These are phyloP conservation scores for Cyclargus thomasi DNA, from an alignment of 1,140 invertebrate species.

Conservation along the genomic window DNA sequence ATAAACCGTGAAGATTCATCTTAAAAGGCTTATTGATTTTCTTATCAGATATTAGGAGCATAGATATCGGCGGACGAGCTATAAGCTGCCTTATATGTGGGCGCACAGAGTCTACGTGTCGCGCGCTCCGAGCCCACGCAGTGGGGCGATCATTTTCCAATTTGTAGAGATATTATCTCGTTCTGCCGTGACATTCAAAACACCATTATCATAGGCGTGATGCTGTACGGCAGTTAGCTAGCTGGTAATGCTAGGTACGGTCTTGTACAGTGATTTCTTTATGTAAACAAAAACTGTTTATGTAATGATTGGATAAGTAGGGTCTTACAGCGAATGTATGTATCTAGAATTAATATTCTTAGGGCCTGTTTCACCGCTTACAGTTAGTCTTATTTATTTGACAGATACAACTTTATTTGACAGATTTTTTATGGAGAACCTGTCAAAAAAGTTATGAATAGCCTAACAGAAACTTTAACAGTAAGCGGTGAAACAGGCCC, in stretches of 20 bases:
- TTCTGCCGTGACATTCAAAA: slow-evolving; percentile 1
- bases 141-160: slow-evolving; percentile 10
- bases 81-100: slow-evolving; percentile 25
- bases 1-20: slow-evolving; percentile 51
- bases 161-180: neutral
- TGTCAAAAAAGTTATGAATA: too few relatives aligned
- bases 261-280: too few relatives aligned
- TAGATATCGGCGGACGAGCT: slow-evolving; percentile 26
- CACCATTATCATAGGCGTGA: neutral
- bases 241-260: too few relatives aligned
- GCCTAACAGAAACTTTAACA: too few relatives aligned
- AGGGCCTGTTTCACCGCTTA: too few relatives aligned
- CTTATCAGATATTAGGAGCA: slow-evolving; percentile 32
- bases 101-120: slow-evolving; percentile 15
- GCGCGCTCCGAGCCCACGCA: neutral
- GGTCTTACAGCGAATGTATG: neutral
- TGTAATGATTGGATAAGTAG: neutral
- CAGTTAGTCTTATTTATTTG: too few relatives aligned
- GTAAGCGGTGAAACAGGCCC: too few relatives aligned
- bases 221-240: neutral
- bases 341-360: slow-evolving; percentile 4
- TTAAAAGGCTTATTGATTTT: slow-evolving; percentile 63
- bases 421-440: too few relatives aligned
- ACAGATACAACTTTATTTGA: too few relatives aligned
- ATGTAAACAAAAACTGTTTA: neutral